phyloP scores from a whole-genome alignment of 2,113 vertebrate species.

The Paramormyrops kingsleyae region DNA sequence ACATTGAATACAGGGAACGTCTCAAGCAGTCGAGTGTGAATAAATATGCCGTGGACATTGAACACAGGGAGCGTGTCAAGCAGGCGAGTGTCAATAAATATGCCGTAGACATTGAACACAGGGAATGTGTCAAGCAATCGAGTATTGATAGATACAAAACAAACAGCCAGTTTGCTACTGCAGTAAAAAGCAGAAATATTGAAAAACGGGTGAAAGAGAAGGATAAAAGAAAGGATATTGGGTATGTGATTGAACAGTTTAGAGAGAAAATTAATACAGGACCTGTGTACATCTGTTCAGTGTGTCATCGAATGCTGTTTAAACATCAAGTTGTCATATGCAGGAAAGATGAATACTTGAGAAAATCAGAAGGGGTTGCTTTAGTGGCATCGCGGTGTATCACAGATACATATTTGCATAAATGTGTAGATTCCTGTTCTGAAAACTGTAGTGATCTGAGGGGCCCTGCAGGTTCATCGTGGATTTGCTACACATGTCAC shows the following conservation, averaged over 20 bases:
- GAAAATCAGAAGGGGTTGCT: background rate
- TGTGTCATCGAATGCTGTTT: background rate
- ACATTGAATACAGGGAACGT: no score
- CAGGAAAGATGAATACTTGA: background rate
- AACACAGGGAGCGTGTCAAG: no score
- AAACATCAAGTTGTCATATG: no score
- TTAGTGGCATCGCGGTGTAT: background rate
- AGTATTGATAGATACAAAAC: no score
- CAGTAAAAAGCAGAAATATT: no score
- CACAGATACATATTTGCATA: conserved; percentile 11
- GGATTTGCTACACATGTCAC: conserved; percentile 2
- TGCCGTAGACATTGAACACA: no score
- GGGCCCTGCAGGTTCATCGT: background rate
- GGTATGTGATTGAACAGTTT: background rate
- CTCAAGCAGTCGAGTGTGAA: no score
- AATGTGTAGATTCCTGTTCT: background rate
- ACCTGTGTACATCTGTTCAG: background rate
- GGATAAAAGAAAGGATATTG: background rate
- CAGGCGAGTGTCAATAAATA: no score
- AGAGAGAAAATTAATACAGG: conserved; percentile 8
- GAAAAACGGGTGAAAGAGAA: no score
- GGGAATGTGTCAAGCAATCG: no score
- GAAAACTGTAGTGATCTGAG: background rate
- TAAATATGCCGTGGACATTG: no score
- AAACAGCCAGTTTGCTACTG: background rate